phyloP scores from a whole-genome alignment of 2,797 vertebrate genomes.

The Tadarida brasiliensis region DNA sequence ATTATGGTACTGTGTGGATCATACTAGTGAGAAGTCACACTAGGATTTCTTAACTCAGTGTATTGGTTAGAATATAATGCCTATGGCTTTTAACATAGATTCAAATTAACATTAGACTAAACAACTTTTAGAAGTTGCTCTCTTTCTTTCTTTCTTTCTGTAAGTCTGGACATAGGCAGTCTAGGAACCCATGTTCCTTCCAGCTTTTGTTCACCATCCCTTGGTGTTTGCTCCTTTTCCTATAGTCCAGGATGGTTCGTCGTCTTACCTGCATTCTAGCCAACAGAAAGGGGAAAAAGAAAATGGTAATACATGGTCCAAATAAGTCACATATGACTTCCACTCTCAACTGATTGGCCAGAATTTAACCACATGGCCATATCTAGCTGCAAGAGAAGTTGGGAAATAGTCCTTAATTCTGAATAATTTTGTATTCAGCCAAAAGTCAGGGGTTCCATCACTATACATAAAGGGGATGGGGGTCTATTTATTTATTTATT shows the following conservation, averaged over 20 bases:
- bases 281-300: background rate
- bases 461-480: background rate
- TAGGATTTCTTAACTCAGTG: background rate
- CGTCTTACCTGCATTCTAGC: background rate
- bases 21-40: too few species aligned
- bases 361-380: background rate
- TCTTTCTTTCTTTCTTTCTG: background rate
- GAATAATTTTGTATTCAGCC: background rate
- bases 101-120: conserved; percentile 36
- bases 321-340: background rate
- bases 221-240: background rate
- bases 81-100: background rate
- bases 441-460: background rate
- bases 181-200: background rate
- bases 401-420: conserved; percentile 33
- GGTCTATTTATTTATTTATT: background rate
- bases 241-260: background rate
- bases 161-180: background rate
- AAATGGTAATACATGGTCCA: background rate
- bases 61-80: background rate
- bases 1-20: background rate
- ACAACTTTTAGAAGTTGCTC: background rate
- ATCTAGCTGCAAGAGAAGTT: background rate
- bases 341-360: background rate
- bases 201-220: background rate